Conservation (phyloP, 2,113 vertebrate genomes). For the Tauraco erythrolophus region DNA sequence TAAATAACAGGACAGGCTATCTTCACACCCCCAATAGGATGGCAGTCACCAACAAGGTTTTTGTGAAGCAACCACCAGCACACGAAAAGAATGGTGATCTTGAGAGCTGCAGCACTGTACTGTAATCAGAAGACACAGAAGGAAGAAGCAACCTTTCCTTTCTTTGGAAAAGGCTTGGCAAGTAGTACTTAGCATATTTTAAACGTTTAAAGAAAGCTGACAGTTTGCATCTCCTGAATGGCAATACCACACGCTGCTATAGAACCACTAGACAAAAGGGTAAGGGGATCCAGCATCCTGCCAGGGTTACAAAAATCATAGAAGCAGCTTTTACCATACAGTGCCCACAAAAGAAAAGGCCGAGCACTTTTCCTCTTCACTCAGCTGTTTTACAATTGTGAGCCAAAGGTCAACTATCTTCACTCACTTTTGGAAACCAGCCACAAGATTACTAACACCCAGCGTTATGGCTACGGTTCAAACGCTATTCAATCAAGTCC, state of each 20-base stretch:
- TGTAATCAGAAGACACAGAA: neutral
- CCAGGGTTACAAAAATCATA: neutral
- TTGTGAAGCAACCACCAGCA: neutral
- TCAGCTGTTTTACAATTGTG: slow-evolving; percentile 60
- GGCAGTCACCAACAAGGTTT: neutral
- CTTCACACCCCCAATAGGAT: neutral
- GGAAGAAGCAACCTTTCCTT: neutral
- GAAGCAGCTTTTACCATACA: neutral
- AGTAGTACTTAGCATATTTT: accelerated
- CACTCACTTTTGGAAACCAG: slow-evolving; percentile 67
- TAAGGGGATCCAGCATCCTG: neutral
- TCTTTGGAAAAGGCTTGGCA: neutral
- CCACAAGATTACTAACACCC: slow-evolving; percentile 76
- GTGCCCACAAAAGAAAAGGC: neutral
- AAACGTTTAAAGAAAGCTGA: neutral
- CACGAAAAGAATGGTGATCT: accelerated
- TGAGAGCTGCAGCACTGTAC: neutral
- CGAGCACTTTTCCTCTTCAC: slow-evolving; percentile 49
- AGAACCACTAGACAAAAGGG: neutral
- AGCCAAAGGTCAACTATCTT: slow-evolving; percentile 73
- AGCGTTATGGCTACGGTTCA: slow-evolving; percentile 69
- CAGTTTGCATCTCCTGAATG: neutral
- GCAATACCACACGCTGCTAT: neutral
- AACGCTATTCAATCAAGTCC: slow-evolving; percentile 52
- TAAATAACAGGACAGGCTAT: neutral